Conservation (phyloP, 1,140 invertebrate species). For the Phocides pigmalion region DNA sequence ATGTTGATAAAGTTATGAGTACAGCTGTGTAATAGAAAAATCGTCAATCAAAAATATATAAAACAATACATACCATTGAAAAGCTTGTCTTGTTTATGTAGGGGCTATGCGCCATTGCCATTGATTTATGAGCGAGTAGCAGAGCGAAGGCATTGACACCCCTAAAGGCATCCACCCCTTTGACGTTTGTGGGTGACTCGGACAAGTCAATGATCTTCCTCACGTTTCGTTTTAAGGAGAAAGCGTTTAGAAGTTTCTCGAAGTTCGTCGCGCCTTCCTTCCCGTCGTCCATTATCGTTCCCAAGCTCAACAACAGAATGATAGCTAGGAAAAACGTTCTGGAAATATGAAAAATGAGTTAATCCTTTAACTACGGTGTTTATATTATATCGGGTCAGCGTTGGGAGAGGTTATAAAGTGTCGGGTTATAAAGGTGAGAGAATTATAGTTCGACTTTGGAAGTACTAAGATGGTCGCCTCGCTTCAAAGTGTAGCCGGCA, state of each 20-base stretch:
- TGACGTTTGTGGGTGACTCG: conserved; percentile 84
- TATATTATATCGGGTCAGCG: too few relatives aligned
- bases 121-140: conserved; percentile 88
- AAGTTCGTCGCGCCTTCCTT: conserved; percentile 70
- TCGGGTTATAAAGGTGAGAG: too few relatives aligned
- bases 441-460: too few relatives aligned
- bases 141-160: conserved; percentile 88
- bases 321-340: conserved; percentile 76
- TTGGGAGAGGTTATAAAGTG: too few relatives aligned
- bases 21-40: too few relatives aligned
- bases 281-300: conserved; percentile 71
- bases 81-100: conserved; percentile 88
- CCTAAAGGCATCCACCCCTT: conserved; percentile 87
- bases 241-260: conserved; percentile 84
- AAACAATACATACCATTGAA: conserved; percentile 85
- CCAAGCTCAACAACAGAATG: conserved; percentile 62
- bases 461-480: too few relatives aligned
- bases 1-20: too few relatives aligned
- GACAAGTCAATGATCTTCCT: conserved; percentile 84
- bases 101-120: conserved; percentile 89
- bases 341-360: conserved; percentile 45
- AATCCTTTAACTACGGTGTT: too few relatives aligned
- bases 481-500: too few relatives aligned
- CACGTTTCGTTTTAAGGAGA: conserved; percentile 88
- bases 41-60: too few relatives aligned